phyloP scores from a whole-genome alignment of 2,113 vertebrate genomes.

The Manacus vitellinus region DNA sequence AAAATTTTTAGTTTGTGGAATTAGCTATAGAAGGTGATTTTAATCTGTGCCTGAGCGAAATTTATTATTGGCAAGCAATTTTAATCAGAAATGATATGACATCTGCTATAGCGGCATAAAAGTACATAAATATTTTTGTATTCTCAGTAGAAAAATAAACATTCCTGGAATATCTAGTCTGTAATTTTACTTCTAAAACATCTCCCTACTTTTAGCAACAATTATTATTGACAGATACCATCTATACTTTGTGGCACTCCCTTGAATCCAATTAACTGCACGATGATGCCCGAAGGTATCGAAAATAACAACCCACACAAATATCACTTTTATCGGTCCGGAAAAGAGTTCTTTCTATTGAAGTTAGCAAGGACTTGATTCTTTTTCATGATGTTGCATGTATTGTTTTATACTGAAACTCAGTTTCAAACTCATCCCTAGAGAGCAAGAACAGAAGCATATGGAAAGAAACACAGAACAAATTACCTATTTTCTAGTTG shows the following conservation, averaged over 20 bases:
- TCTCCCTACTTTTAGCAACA: not conserved
- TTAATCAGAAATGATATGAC: not conserved
- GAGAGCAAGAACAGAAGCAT: not conserved
- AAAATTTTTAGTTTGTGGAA: not conserved
- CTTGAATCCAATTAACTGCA: constrained; percentile 15
- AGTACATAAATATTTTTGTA: constrained; percentile 23
- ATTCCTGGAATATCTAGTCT: not conserved
- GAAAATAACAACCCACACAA: not conserved
- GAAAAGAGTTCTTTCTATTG: not conserved
- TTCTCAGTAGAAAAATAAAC: constrained; percentile 15
- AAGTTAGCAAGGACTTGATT: not conserved
- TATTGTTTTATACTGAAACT: not conserved
- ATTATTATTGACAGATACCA: constrained; percentile 1
- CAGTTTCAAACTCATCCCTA: not conserved
- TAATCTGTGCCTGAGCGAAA: not conserved
- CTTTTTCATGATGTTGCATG: not conserved
- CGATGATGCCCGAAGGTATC: not conserved
- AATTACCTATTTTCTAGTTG: not conserved
- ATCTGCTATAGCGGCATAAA: not conserved
- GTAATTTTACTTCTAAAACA: not conserved
- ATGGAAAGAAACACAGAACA: not conserved
- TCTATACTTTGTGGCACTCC: not conserved
- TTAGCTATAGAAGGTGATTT: not conserved
- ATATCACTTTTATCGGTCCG: not conserved
- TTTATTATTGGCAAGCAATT: not conserved